These are phyloP conservation scores for Engraulis encrasicolus DNA, from an alignment of 2,113 vertebrate genomes.

Conservation along the genomic window DNA sequence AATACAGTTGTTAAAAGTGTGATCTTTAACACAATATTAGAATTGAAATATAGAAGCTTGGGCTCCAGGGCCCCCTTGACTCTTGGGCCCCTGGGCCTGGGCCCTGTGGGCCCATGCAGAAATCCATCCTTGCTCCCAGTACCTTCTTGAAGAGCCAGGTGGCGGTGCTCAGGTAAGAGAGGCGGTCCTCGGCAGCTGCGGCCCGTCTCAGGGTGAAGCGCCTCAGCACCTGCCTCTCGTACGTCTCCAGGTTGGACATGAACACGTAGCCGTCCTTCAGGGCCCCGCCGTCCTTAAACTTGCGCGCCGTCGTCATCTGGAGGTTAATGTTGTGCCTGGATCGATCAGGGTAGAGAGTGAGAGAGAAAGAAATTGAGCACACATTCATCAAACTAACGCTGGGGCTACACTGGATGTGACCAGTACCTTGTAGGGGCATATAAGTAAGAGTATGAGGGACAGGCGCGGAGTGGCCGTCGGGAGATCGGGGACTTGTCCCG, in stretches of 20 bases:
- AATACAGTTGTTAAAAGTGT: no score
- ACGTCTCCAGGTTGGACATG: slow-evolving; percentile 25
- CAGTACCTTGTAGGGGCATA: no score
- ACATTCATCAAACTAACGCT: not conserved
- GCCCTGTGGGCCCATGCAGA: no score
- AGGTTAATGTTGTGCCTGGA: slow-evolving; percentile 18
- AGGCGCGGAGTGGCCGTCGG: no score
- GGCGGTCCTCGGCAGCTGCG: not conserved
- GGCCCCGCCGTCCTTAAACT: slow-evolving; percentile 18
- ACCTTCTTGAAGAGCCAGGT: slow-evolving; percentile 33
- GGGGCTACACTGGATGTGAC: no score
- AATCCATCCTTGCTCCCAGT: not conserved
- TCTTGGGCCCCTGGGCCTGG: no score
- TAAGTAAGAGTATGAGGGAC: no score
- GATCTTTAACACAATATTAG: no score
- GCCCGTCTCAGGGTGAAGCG: slow-evolving; percentile 3
- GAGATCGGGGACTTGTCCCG: no score
- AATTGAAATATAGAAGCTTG: no score
- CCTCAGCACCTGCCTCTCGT: not conserved
- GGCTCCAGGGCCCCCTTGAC: no score
- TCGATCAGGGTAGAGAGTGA: no score
- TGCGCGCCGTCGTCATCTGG: not conserved
- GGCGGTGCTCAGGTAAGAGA: slow-evolving; percentile 1
- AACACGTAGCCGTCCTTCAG: slow-evolving; percentile 19
- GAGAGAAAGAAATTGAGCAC: not conserved